Conservation (phyloP, 2,113 vertebrate genomes). For the Bujurquina vittata region DNA sequence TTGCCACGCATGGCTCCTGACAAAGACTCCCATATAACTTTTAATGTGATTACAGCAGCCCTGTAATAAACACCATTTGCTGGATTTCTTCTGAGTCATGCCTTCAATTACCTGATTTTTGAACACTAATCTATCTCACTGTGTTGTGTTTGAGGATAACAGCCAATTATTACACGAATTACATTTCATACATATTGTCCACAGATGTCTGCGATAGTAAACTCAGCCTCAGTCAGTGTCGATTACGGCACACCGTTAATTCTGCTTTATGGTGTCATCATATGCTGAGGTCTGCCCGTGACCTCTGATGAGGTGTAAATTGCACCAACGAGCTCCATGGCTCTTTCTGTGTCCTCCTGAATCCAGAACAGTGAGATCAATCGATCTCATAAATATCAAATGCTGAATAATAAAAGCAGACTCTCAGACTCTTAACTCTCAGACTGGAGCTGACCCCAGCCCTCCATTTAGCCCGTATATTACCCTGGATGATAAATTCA, state of each 20-base stretch:
- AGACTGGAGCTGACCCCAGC: constrained; percentile 15
- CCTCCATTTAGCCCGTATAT: constrained; percentile 27
- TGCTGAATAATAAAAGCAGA: constrained; percentile 50
- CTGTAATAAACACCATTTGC: not conserved
- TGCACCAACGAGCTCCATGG: not conserved
- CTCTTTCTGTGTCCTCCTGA: constrained; percentile 4
- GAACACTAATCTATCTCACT: not conserved
- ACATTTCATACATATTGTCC: not conserved
- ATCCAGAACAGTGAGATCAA: not conserved
- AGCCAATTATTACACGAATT: not conserved
- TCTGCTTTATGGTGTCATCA: constrained; percentile 44
- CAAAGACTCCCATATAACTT: not conserved
- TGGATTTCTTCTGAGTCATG: not conserved
- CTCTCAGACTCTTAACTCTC: constrained; percentile 5
- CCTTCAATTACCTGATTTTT: not conserved
- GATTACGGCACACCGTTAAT: not conserved
- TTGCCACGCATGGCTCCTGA: not conserved
- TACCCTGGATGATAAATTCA: constrained; percentile 18
- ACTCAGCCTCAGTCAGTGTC: not conserved
- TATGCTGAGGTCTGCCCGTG: not conserved
- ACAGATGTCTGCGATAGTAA: not conserved
- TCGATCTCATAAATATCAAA: constrained; percentile 55
- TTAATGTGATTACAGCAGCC: not conserved
- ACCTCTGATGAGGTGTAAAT: constrained; percentile 57
- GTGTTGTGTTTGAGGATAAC: not conserved